Conservation (phyloP, 2,113 vertebrate species). For the Cyanocitta stelleri region DNA sequence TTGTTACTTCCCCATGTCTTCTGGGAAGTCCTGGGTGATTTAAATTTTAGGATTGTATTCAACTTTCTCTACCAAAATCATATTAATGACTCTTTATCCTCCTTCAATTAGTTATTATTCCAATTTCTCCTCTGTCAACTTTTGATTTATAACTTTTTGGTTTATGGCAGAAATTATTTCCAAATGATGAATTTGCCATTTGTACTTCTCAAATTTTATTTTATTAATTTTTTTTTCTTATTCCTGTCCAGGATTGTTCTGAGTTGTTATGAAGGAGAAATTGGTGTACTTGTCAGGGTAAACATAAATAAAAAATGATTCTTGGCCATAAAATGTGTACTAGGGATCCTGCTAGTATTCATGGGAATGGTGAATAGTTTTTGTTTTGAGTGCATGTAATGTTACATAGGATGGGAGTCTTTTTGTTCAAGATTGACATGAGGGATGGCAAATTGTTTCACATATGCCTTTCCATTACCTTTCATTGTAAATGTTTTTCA, state of each 20-base stretch:
- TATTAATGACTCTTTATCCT: background rate
- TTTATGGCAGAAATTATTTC: background rate
- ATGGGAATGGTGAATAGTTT: background rate
- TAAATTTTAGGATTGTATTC: background rate
- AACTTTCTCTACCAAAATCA: background rate
- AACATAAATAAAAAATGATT: background rate
- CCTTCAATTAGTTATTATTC: background rate
- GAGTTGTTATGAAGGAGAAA: background rate
- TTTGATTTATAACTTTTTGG: background rate
- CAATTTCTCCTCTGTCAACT: background rate
- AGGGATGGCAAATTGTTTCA: background rate
- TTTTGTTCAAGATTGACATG: background rate
- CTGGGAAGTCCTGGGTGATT: background rate
- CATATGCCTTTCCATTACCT: background rate
- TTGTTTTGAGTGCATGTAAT: background rate
- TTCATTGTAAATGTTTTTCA: background rate
- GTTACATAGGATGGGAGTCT: background rate
- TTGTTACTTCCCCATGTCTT: background rate
- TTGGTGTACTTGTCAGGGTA: background rate
- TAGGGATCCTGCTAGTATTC: background rate
- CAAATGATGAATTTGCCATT: background rate
- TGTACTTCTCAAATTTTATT: background rate
- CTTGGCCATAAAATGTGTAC: background rate
- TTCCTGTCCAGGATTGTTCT: background rate
- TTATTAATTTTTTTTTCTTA: background rate